Evolutionary conservation across 2,797 vertebrate genomes (phyloP).

Genomic region (Coluber constrictor): DNA sequence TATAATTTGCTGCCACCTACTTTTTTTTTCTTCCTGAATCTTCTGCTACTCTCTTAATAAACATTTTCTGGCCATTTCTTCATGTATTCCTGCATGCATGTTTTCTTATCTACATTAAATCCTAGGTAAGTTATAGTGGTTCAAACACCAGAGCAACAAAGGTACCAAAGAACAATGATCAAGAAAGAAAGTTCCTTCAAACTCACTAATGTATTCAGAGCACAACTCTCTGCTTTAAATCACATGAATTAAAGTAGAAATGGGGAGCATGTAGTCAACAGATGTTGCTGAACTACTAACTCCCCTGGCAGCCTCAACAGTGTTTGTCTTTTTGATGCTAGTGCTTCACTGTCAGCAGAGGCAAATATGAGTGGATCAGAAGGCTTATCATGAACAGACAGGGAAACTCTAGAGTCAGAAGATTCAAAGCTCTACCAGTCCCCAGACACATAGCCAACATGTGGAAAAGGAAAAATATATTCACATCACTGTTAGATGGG

Average conservation of each 20-base stretch:
- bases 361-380: neutral
- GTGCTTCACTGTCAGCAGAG: neutral
- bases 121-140: neutral
- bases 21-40: neutral
- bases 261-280: neutral
- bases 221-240: neutral
- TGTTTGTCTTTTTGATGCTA: neutral
- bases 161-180: neutral
- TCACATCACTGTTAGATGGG: neutral
- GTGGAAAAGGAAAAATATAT: neutral
- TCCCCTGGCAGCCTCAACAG: neutral
- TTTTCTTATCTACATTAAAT: neutral
- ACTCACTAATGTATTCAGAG: neutral
- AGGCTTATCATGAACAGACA: neutral
- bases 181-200: neutral
- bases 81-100: neutral
- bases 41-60: neutral
- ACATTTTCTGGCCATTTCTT: neutral
- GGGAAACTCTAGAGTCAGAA: neutral
- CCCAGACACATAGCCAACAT: neutral
- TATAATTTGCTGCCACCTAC: neutral
- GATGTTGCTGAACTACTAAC: neutral
- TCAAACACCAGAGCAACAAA: neutral
- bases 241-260: neutral
- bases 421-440: neutral